A percentile compares a stretch with the other conserved stretches of the same genome.
Evolutionary conservation across 1,140 invertebrate genomes (phyloP).

Genomic region (Chymomyza costata): DNA sequence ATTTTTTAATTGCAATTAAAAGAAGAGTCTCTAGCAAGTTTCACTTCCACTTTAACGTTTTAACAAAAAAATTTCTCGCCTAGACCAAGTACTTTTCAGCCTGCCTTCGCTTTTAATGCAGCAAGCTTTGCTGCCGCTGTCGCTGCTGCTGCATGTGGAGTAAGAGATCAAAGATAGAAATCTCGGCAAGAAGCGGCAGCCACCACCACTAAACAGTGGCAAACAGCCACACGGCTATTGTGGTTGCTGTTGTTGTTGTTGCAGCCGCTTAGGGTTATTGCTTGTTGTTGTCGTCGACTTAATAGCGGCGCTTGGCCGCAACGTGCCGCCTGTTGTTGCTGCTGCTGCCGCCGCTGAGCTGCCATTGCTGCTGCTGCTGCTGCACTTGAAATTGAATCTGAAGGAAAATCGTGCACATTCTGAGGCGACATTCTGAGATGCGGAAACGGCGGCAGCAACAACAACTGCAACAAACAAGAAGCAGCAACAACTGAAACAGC

Average conservation of each 20-base stretch:
- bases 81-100: no score
- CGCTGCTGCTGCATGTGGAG: conserved; percentile 53
- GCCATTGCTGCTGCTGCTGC: conserved; percentile 37
- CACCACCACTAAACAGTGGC: conserved; percentile 60
- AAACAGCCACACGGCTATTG: conserved; percentile 49
- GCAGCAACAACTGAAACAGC: no score
- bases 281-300: conserved; percentile 71
- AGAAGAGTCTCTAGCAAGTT: no score
- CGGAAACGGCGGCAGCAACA: conserved; percentile 66
- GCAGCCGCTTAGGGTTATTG: conserved; percentile 63
- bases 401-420: conserved; percentile 70
- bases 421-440: conserved; percentile 70
- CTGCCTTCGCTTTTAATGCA: no score
- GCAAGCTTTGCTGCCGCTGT: conserved; percentile 15
- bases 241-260: conserved; percentile 35
- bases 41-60: no score
- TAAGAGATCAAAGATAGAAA: conserved; percentile 72
- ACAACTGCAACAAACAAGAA: conserved; percentile 50
- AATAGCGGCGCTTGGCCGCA: conserved; percentile 58
- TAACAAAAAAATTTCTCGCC: no score
- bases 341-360: conserved; percentile 24
- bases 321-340: conserved; percentile 40
- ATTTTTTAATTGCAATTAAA: no score
- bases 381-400: conserved; percentile 71
- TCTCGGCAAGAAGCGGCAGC: conserved; percentile 68